phyloP scores from a whole-genome alignment of 1,140 invertebrate species.

The Heliconius melpomene region DNA sequence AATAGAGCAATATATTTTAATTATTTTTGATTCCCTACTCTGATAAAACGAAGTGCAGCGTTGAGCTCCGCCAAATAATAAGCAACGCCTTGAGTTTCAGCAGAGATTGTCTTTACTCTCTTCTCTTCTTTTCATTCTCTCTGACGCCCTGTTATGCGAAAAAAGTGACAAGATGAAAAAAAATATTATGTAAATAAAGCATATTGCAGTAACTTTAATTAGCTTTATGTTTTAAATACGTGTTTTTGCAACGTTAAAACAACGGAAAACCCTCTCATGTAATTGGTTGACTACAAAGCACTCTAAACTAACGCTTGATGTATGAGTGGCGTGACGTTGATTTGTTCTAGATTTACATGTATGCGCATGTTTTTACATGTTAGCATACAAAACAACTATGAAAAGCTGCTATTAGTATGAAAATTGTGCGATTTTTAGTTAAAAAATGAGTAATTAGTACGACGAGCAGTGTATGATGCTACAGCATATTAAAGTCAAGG shows the following conservation, averaged over 20 bases:
- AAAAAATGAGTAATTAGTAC: slow-evolving; percentile 8
- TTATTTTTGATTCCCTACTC: too few relatives aligned
- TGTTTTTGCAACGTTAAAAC: slow-evolving; percentile 7
- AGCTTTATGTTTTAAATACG: background rate
- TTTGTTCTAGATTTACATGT: slow-evolving; percentile 32
- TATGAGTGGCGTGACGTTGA: slow-evolving; percentile 29
- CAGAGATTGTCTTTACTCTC: background rate
- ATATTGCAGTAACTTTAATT: background rate
- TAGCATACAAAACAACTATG: background rate
- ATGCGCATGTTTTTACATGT: slow-evolving; percentile 19
- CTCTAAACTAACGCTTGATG: slow-evolving; percentile 28
- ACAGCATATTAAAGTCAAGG: background rate
- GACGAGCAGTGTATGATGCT: background rate
- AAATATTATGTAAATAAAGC: background rate
- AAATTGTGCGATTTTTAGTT: background rate
- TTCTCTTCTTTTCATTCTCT: too few relatives aligned
- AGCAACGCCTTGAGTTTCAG: too few relatives aligned
- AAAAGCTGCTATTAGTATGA: background rate
- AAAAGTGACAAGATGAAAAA: background rate
- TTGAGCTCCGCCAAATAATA: too few relatives aligned
- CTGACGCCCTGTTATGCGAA: too few relatives aligned
- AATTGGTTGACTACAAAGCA: slow-evolving; percentile 33
- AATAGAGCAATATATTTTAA: too few relatives aligned
- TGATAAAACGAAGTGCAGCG: too few relatives aligned
- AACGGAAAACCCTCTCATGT: slow-evolving; percentile 2